phyloP scores from a whole-genome alignment of 2,113 vertebrate genomes.

The Cephalopholis sonnerati region DNA sequence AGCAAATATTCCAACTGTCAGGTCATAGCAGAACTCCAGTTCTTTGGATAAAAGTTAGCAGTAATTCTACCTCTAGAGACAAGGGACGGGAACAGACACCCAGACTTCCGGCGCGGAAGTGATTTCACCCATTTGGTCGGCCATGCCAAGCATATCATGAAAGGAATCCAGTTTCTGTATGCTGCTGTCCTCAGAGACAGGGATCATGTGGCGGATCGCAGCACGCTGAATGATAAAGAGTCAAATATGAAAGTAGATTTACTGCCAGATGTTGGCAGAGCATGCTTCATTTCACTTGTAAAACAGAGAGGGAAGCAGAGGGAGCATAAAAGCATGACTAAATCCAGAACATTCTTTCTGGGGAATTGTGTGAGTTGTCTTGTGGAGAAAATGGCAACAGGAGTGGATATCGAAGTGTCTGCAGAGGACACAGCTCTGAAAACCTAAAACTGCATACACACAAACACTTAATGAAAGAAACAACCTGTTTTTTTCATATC shows the following conservation, averaged over 20 bases:
- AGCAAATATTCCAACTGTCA: conserved; percentile 6
- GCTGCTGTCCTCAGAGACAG: conserved; percentile 45
- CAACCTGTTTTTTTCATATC: neutral
- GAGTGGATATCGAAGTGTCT: neutral
- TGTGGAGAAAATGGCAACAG: conserved; percentile 46
- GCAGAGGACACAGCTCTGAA: conserved; percentile 7
- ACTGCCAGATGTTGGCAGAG: conserved; percentile 77
- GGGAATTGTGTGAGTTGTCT: conserved; percentile 53
- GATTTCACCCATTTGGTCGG: conserved; percentile 54
- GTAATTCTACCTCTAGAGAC: conserved; percentile 44
- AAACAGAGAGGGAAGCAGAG: conserved; percentile 58
- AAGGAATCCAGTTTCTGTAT: conserved; percentile 48
- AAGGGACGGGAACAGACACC: conserved; percentile 10
- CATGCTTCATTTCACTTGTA: conserved; percentile 68
- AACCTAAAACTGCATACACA: neutral
- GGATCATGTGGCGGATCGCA: conserved; percentile 54
- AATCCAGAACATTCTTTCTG: conserved; percentile 64
- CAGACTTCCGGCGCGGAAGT: conserved; percentile 36
- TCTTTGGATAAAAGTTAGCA: conserved; percentile 37
- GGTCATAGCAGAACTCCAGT: neutral
- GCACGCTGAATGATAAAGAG: conserved; percentile 62
- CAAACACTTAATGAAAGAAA: neutral
- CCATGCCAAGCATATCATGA: conserved; percentile 59
- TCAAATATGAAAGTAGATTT: conserved; percentile 68
- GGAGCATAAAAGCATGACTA: conserved; percentile 52